Evolutionary conservation across 2,888 invertebrate species (phyloP).

Genomic region (Arenicola marina): DNA sequence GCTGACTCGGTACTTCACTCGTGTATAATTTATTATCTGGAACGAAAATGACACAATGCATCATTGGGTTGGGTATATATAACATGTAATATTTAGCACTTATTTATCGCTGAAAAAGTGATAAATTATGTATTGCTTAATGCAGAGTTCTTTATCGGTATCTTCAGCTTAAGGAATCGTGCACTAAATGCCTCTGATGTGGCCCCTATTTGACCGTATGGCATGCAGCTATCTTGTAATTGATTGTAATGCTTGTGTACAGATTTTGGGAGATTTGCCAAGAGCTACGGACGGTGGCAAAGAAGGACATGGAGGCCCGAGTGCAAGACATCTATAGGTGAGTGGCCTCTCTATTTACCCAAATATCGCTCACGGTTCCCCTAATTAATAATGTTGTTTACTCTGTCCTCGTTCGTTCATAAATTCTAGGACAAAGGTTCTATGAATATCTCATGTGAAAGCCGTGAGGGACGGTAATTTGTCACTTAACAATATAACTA

Average conservation of each 20-base stretch:
- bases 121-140: not conserved
- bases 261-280: constrained; percentile 88
- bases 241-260: constrained; percentile 18
- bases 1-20: not conserved
- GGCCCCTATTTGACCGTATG: not conserved
- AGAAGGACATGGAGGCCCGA: constrained; percentile 68
- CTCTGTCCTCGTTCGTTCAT: not conserved
- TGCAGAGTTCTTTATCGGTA: too few relatives aligned
- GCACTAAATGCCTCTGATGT: too few relatives aligned
- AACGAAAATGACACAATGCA: too few relatives aligned
- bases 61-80: too few relatives aligned
- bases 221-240: not conserved
- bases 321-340: constrained; percentile 60
- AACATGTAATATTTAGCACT: too few relatives aligned
- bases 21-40: too few relatives aligned
- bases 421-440: not conserved
- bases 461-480: too few relatives aligned
- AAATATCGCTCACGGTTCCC: too few relatives aligned
- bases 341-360: constrained; percentile 19
- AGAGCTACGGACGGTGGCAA: constrained; percentile 85
- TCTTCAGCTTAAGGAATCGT: too few relatives aligned
- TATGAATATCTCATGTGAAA: not conserved
- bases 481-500: too few relatives aligned
- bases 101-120: not conserved
- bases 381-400: too few relatives aligned